Conservation (phyloP, 2,113 vertebrate genomes). For the Clupea harengus region DNA sequence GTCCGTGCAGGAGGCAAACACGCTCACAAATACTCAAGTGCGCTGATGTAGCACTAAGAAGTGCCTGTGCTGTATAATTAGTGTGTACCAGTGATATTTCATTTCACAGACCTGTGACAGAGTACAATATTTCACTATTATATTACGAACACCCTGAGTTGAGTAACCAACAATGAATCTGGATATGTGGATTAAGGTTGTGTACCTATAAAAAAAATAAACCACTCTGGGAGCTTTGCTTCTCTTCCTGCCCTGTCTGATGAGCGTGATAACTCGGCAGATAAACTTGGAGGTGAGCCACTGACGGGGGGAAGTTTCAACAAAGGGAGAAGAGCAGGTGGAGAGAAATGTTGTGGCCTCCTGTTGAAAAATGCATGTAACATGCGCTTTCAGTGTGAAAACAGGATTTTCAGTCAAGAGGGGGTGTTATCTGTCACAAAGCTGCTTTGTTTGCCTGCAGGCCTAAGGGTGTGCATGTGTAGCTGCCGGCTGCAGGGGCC, state of each 20-base stretch:
- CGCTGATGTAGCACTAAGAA: neutral
- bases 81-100: neutral
- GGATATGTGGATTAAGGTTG: neutral
- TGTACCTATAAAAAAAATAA: neutral
- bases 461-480: constrained; percentile 28
- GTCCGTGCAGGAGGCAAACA: neutral
- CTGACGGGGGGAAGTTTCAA: neutral
- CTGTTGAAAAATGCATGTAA: constrained; percentile 18
- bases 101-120: neutral
- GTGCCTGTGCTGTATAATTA: neutral
- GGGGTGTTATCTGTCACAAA: constrained; percentile 43
- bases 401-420: constrained; percentile 34
- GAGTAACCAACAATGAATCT: neutral
- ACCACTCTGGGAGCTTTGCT: neutral
- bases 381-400: constrained; percentile 20
- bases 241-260: neutral
- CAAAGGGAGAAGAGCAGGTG: neutral
- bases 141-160: neutral
- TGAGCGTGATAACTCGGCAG: neutral
- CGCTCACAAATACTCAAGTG: neutral
- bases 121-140: neutral
- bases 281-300: neutral
- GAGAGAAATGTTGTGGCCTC: neutral
- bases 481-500: constrained; percentile 21
- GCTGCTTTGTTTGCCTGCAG: constrained; percentile 40